phyloP scores from a whole-genome alignment of 2,797 vertebrate genomes.

The Sparidentex hasta region DNA sequence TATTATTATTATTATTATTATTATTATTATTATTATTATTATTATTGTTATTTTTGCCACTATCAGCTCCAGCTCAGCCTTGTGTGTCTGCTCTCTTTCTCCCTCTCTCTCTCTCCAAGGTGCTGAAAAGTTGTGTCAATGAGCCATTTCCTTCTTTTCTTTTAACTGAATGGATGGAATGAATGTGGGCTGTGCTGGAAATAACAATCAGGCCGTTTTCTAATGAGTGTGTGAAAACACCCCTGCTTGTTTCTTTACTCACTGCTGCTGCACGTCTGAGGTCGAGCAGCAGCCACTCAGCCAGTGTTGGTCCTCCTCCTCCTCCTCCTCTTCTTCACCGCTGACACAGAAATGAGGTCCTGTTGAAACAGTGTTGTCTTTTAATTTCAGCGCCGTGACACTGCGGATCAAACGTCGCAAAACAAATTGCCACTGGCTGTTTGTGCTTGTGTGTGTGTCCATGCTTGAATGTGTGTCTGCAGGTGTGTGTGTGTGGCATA shows the following conservation, averaged over 20 bases:
- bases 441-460: constrained; percentile 14
- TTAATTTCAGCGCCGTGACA: constrained; percentile 65
- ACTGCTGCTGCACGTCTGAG: constrained; percentile 46
- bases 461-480: constrained; percentile 31
- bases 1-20: constrained; percentile 44
- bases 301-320: constrained; percentile 26
- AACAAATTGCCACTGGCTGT: constrained; percentile 59
- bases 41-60: constrained; percentile 47
- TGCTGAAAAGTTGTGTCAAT: constrained; percentile 69
- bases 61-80: constrained; percentile 36
- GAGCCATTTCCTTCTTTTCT: constrained; percentile 35
- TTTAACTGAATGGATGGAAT: no score
- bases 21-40: constrained; percentile 4
- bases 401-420: constrained; percentile 64
- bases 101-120: constrained; percentile 42
- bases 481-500: constrained; percentile 5
- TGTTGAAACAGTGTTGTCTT: constrained; percentile 64
- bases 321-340: constrained; percentile 28
- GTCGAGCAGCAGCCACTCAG: constrained; percentile 39
- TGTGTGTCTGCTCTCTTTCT: constrained; percentile 14
- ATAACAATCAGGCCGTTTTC: constrained; percentile 46
- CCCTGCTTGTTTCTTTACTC: constrained; percentile 39
- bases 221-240: constrained; percentile 61
- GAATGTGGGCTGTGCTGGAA: neutral
- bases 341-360: constrained; percentile 66